Evolutionary conservation across 2,113 vertebrate species (phyloP), one percentile per base, ranked within the genome.

Genomic region (Ceuthmochares aereus): DNA sequence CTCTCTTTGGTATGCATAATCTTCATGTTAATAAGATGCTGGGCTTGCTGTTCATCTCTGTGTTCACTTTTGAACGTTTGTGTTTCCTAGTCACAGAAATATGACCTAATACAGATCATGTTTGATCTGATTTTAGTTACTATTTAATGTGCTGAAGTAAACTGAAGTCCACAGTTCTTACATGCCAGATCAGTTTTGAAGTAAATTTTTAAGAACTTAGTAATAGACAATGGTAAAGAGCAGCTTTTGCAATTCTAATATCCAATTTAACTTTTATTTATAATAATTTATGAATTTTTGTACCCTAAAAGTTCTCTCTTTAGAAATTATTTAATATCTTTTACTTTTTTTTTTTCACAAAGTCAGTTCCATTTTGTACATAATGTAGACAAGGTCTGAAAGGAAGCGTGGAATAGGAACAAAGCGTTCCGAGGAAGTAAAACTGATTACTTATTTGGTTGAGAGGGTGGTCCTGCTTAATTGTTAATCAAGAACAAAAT

Each of bases 401-500:
- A 90, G 47, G 30, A 70, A 72, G 67, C 5, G 2, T 70, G 62
- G 34, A 58, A 45, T 36, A 84, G 66, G 85, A 93, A 47, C 47
- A 32, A 82, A 78, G 36, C 1, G 3, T 94, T 95, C 82, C 81
- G 51, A 69, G 34, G 78, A 79, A 88, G 7, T 45, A 76, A 86
- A 85, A 64, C 47, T 3, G 7, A 43, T 88, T 90, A 62, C 42
- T 93, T 74, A 69, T 84, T 85, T 92, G 82, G 12, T 77, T 64
- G 34, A 60, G 78, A 80, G 56, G 79, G 67, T 92, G 93, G 70
- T 88, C 30, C 78, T 82, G 32, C 37, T 70, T 34, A 45, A 37
- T 90, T 91, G 36, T 78, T 72, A 88, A 42, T 60, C 79, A 75
- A 78, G 85, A 85, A 78, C 78, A 64, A 88, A 66, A 72, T 79